Percentiles rank a stretch among this genome's conserved stretches.
Evolutionary conservation across 2,113 vertebrate species (phyloP).

Genomic region (Ancistrus triradiatus): DNA sequence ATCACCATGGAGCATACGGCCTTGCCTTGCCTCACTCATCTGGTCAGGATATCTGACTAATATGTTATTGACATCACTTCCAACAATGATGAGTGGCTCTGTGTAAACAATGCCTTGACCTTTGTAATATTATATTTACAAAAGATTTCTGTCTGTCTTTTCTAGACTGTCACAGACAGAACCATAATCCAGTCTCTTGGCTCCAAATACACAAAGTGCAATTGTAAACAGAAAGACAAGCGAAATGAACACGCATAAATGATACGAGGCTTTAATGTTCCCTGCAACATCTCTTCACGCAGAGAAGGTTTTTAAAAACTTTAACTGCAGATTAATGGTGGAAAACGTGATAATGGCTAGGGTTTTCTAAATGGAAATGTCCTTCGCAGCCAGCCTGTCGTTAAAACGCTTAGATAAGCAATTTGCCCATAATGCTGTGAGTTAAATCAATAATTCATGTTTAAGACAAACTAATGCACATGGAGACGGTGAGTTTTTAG

Average conservation of each 20-base stretch:
- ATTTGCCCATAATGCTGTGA: constrained; percentile 38
- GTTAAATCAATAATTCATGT: constrained; percentile 48
- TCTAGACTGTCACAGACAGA: not conserved
- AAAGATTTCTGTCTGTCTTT: not conserved
- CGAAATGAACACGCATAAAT: constrained; percentile 1
- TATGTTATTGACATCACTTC: not conserved
- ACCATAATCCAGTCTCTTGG: not conserved
- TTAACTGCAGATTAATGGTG: not conserved
- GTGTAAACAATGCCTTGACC: not conserved
- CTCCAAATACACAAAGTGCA: not conserved
- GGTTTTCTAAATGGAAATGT: constrained; percentile 3
- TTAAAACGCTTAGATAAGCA: constrained; percentile 28
- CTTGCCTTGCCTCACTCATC: not conserved
- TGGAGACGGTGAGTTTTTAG: constrained; percentile 40
- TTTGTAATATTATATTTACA: constrained; percentile 6
- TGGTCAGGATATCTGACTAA: not conserved
- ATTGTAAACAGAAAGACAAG: not conserved
- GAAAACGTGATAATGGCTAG: constrained; percentile 17
- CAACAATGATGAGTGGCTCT: not conserved
- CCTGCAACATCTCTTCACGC: constrained; percentile 1
- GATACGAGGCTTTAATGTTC: constrained; percentile 13
- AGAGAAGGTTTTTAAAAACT: not conserved
- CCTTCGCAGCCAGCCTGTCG: constrained; percentile 17
- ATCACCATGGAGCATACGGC: constrained; percentile 22
- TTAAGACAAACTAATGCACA: constrained; percentile 47